Evolutionary conservation across 1,140 invertebrate species (phyloP).

Genomic region (Asobara japonica): DNA sequence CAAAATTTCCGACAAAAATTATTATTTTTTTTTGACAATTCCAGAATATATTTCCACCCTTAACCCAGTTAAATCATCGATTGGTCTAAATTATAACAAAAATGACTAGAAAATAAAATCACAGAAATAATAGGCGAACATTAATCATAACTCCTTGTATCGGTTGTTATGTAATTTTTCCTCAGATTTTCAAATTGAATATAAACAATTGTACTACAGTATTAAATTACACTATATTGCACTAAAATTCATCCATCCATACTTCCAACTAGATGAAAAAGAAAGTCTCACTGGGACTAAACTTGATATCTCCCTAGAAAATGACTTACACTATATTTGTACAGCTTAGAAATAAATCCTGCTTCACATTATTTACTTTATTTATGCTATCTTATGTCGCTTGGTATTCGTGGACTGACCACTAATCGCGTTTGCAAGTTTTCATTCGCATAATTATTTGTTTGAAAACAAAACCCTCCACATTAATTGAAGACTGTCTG

Average conservation of each 20-base stretch:
- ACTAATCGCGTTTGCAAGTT: neutral
- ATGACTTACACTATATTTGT: conserved; percentile 64
- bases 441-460: neutral
- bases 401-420: conserved; percentile 21
- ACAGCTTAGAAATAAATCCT: conserved; percentile 62
- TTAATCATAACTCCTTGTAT: neutral
- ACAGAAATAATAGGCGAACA: neutral
- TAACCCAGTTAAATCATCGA: too few species aligned
- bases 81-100: neutral
- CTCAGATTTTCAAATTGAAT: conserved; percentile 1
- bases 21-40: too few species aligned
- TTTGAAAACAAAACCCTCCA: neutral
- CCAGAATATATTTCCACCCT: too few species aligned
- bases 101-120: conserved; percentile 3
- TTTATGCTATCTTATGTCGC: conserved; percentile 34
- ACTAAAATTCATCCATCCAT: conserved; percentile 54
- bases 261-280: conserved; percentile 22
- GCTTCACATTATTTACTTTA: conserved; percentile 27
- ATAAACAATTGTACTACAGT: conserved; percentile 8
- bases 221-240: conserved; percentile 59
- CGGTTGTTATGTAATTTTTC: neutral
- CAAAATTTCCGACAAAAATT: too few species aligned
- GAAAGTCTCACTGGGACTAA: conserved; percentile 49
- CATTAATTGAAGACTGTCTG: neutral
- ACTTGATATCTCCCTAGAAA: conserved; percentile 58